Base-by-base conservation (phyloP, 2,888 invertebrate genomes). In the Ecliptopera silaceata region DNA sequence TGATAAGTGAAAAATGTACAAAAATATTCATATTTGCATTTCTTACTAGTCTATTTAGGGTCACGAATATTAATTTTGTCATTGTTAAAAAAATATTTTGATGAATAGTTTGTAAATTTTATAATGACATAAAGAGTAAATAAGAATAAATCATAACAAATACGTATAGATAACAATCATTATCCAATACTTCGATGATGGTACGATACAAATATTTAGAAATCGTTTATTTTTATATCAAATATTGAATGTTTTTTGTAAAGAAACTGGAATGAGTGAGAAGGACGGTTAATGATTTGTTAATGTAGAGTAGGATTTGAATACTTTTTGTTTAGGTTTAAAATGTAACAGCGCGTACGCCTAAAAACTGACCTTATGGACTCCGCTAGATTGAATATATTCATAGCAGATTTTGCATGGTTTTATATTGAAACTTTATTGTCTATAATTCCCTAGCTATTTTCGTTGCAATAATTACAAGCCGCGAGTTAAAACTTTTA, bases 1-100 rank as follows among this genome's bases (percentile, higher is more conserved):
- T 90, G 75, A 76, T 90, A 90, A 86, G 89, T 78, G 77, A 84
- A 84, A 84, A 83, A 73, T 90, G 90, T 91, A 90, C 89, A 89
- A 89, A 88, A 82, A 78, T 80, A 84, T 79, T 66, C 84, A 80
- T 80, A 82, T 80, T 81, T 88, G 88, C 88, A 89, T 91, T 91
- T 90, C 86, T 84, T 76, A 84, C 89, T 90, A 91, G 91, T 91
- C 89, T 82, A 73, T 79, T 10, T 88, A 87, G 88, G 85, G 85
- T 88, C 90, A 88, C 86, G 79, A 81, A 76, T 74, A 68, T 53
- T 56, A 70, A 71, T 70, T n/a, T 62, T 71, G 63, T 72, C 69
- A 66, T 72, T 75, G 75, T 78, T 75, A 63, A 73, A 72, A 75
- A 49, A 69, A 72, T 68, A 72, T 74, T 77, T 67, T 73, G 71